Evolutionary conservation across 2,797 vertebrate genomes (phyloP).

Genomic region (Ctenochaetus hawaiiensis): DNA sequence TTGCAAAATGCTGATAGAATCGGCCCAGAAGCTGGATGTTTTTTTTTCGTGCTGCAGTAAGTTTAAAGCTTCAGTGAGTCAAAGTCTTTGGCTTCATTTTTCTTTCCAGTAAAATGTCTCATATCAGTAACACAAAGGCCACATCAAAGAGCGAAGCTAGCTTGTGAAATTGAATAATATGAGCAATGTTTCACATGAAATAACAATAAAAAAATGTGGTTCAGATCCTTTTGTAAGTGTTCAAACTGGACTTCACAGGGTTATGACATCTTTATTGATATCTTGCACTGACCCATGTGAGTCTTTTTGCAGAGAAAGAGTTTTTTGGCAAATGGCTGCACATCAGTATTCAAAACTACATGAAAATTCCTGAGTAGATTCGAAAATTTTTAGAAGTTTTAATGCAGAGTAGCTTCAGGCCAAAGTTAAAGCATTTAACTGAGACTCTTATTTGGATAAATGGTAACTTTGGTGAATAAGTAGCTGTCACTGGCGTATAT

Average conservation of each 20-base stretch:
- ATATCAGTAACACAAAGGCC: slow-evolving; percentile 13
- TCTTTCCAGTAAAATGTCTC: slow-evolving; percentile 6
- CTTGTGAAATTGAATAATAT: slow-evolving; percentile 7
- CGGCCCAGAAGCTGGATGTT: neutral
- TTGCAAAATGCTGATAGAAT: no score
- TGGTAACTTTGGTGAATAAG: neutral
- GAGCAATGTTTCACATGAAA: slow-evolving; percentile 22
- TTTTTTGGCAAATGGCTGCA: neutral
- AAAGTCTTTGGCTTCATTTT: no score
- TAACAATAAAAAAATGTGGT: slow-evolving; percentile 1
- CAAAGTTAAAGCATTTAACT: no score
- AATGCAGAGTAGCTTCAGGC: neutral
- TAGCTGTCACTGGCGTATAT: no score
- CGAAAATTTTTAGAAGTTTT: neutral
- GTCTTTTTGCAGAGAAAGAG: neutral
- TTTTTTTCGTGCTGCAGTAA: neutral
- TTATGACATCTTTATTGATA: neutral
- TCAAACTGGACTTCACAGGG: neutral
- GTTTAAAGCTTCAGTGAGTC: neutral
- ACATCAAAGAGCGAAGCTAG: neutral
- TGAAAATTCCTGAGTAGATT: neutral
- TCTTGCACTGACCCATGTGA: neutral
- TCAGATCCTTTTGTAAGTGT: neutral
- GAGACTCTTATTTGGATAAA: neutral
- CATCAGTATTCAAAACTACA: neutral